phyloP scores from a whole-genome alignment of 2,888 invertebrate genomes.

The Deroplatys truncata region DNA sequence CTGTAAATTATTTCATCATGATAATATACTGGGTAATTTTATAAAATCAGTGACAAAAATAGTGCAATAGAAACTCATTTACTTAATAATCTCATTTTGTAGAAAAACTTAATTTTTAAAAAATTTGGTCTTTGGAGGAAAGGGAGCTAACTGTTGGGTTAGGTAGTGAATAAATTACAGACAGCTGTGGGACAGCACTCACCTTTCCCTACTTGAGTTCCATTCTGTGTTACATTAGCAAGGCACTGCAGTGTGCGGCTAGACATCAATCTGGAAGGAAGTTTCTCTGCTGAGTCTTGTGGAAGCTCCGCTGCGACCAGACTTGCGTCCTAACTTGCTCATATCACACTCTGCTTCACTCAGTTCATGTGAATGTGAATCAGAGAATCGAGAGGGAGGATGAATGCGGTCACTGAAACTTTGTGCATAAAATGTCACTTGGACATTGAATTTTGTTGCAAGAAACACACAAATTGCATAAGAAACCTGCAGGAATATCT shows the following conservation, averaged over 20 bases:
- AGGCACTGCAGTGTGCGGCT: conserved; percentile 35
- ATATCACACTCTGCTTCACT: conserved; percentile 48
- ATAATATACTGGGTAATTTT: not conserved
- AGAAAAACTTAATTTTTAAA: not conserved
- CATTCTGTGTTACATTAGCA: conserved; percentile 7
- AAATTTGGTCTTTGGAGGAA: not conserved
- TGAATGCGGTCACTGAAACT: conserved; percentile 80
- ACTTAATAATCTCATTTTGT: not conserved
- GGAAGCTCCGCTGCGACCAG: conserved; percentile 32
- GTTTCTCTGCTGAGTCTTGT: conserved; percentile 38
- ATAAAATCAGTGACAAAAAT: not conserved
- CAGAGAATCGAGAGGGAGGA: conserved; percentile 83
- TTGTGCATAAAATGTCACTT: conserved; percentile 39
- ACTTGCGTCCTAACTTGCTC: conserved; percentile 41
- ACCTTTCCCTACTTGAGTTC: not conserved
- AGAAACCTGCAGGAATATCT: not conserved
- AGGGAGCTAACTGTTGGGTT: not conserved
- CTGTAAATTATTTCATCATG: conserved; percentile 1
- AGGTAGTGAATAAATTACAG: not conserved
- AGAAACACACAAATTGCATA: not conserved
- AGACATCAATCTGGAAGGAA: conserved; percentile 76
- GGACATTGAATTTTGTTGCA: not conserved
- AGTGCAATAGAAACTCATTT: conserved; percentile 1
- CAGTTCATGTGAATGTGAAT: conserved; percentile 47
- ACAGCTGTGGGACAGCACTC: not conserved